These are phyloP conservation scores for Macrosiphum euphorbiae DNA, from an alignment of 2,888 invertebrate species.

Conservation along the genomic window DNA sequence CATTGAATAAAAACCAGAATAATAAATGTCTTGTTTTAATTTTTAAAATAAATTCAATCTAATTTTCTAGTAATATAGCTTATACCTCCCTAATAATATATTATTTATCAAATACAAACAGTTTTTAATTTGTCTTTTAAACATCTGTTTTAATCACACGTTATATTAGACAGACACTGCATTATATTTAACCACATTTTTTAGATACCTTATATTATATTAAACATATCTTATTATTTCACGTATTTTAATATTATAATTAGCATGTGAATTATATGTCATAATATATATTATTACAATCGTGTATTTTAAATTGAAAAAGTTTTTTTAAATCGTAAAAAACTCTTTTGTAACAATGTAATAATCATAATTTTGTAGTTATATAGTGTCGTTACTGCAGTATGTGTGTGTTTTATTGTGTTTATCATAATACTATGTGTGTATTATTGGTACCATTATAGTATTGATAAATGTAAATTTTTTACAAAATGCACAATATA, in stretches of 20 bases:
- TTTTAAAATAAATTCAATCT: background rate
- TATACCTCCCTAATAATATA: background rate
- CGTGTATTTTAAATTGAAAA: background rate
- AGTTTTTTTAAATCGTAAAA: background rate
- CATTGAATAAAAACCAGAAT: background rate
- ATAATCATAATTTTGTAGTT: background rate
- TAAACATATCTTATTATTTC: background rate
- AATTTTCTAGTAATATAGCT: background rate
- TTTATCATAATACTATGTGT: background rate
- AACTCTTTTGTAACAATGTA: background rate
- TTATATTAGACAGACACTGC: background rate
- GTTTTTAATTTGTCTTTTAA: background rate
- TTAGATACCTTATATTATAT: background rate
- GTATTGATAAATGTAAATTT: background rate
- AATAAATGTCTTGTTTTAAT: background rate
- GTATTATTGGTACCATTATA: background rate
- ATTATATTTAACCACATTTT: background rate
- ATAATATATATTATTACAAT: background rate
- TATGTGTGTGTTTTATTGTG: background rate
- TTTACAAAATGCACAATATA: background rate
- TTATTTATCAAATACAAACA: background rate
- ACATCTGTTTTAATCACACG: background rate
- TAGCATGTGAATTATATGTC: background rate
- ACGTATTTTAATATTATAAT: background rate
- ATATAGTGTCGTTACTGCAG: background rate